phyloP scores from a whole-genome alignment of 1,140 invertebrate species.

The Watersipora subatra region DNA sequence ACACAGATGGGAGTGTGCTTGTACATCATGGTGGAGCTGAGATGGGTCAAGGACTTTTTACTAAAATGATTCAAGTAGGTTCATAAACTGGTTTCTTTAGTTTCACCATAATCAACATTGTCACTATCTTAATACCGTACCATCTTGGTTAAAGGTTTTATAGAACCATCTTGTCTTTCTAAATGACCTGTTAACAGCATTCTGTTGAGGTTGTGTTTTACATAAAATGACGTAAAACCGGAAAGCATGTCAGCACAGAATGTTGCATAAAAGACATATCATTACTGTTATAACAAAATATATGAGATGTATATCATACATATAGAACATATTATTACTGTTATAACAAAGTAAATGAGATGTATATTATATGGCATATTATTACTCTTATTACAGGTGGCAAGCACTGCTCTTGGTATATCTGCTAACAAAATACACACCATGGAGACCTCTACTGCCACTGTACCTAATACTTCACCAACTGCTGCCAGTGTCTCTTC shows the following conservation, averaged over 20 bases:
- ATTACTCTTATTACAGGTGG: slow-evolving; percentile 26
- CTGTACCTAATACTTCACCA: slow-evolving; percentile 82
- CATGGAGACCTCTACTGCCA: slow-evolving; percentile 75
- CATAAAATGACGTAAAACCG: not conserved
- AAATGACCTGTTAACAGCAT: not conserved
- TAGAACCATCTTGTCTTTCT: not conserved
- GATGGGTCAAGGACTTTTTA: slow-evolving; percentile 91
- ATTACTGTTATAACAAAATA: too few relatives aligned
- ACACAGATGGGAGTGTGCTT: slow-evolving; percentile 78
- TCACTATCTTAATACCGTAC: not conserved
- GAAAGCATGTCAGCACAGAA: not conserved
- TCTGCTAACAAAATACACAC: slow-evolving; percentile 67
- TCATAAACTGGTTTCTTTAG: slow-evolving; percentile 8
- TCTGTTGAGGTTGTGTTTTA: not conserved
- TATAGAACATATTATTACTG: too few relatives aligned
- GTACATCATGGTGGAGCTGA: slow-evolving; percentile 81
- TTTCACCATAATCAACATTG: not conserved
- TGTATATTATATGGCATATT: too few relatives aligned
- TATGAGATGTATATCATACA: too few relatives aligned
- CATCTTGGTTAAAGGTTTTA: not conserved
- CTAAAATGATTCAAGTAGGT: slow-evolving; percentile 75
- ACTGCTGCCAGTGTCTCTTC: slow-evolving; percentile 81
- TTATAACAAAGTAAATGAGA: too few relatives aligned
- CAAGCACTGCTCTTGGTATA: slow-evolving; percentile 52
- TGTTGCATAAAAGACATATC: not conserved